Conservation (phyloP, 2,888 invertebrate species). For the Agrotis ipsilon region DNA sequence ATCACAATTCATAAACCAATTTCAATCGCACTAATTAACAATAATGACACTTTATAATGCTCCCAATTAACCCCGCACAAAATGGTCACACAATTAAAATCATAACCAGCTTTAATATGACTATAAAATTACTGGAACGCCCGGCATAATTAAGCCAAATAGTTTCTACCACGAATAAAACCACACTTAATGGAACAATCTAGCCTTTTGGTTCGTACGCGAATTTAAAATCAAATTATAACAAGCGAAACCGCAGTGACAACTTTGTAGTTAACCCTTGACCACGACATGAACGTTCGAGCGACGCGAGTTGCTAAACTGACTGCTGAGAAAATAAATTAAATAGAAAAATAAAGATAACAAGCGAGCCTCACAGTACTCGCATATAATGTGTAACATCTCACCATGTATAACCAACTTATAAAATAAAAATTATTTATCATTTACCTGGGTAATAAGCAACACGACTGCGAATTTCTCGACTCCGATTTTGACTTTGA, state of each 20-base stretch:
- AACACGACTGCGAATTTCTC: too few relatives aligned
- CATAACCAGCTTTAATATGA: conserved; percentile 38
- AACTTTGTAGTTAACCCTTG: neutral
- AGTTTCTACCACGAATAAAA: conserved; percentile 53
- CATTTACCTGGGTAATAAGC: too few relatives aligned
- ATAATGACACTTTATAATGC: conserved; percentile 13
- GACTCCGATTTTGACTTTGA: too few relatives aligned
- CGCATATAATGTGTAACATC: neutral
- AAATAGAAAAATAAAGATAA: too few relatives aligned
- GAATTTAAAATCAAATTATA: conserved; percentile 63
- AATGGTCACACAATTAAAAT: conserved; percentile 47
- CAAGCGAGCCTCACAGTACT: too few relatives aligned
- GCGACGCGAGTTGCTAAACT: neutral
- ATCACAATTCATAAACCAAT: conserved; percentile 2
- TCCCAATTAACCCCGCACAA: conserved; percentile 12
- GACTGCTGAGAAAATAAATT: neutral
- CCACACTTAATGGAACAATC: conserved; percentile 54
- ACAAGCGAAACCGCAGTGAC: conserved; percentile 32
- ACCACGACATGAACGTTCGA: neutral
- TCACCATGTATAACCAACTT: too few relatives aligned
- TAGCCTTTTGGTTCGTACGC: conserved; percentile 35
- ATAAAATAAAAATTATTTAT: too few relatives aligned
- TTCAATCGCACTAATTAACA: conserved; percentile 6
- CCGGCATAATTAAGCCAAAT: conserved; percentile 56
- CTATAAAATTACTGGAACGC: conserved; percentile 51